These are phyloP conservation scores for Toxotes chatareus DNA, from an alignment of 2,113 vertebrate species.

Conservation along the genomic window DNA sequence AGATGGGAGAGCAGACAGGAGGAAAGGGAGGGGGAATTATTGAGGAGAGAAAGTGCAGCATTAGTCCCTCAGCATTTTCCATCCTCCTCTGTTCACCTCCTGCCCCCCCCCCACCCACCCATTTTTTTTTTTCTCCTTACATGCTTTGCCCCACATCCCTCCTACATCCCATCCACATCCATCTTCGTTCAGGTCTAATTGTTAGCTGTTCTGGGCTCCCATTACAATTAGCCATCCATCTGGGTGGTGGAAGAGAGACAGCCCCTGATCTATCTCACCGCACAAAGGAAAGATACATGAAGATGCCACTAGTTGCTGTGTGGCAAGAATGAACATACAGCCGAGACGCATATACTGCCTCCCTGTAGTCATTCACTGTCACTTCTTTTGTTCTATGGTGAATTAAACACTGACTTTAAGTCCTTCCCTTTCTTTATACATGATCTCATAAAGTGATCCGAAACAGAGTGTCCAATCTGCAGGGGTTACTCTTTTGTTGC, in stretches of 20 bases:
- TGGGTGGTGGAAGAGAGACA: conserved; percentile 63
- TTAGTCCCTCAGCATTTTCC: conserved; percentile 41
- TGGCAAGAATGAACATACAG: conserved; percentile 5
- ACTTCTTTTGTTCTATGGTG: conserved; percentile 12
- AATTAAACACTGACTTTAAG: background rate
- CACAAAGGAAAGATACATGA: conserved; percentile 58
- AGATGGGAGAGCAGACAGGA: conserved; percentile 30
- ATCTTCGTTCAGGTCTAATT: conserved; percentile 76
- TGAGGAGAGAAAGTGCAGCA: conserved; percentile 30
- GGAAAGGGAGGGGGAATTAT: conserved; percentile 11
- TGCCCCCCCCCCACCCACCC: background rate
- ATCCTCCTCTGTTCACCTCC: conserved; percentile 25
- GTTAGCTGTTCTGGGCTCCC: conserved; percentile 73
- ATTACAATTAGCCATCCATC: conserved; percentile 80
- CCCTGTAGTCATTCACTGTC: background rate
- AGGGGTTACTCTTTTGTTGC: conserved; percentile 16
- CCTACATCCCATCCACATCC: conserved; percentile 54
- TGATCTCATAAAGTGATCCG: background rate
- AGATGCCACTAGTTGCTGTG: conserved; percentile 62
- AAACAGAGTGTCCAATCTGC: conserved; percentile 23
- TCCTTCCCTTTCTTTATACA: background rate
- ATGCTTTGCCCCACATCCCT: background rate
- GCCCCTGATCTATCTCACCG: conserved; percentile 56
- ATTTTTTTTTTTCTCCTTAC: background rate
- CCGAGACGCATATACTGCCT: conserved; percentile 3